phyloP scores from a whole-genome alignment of 2,888 invertebrate genomes.

The Ormyrus rosae region DNA sequence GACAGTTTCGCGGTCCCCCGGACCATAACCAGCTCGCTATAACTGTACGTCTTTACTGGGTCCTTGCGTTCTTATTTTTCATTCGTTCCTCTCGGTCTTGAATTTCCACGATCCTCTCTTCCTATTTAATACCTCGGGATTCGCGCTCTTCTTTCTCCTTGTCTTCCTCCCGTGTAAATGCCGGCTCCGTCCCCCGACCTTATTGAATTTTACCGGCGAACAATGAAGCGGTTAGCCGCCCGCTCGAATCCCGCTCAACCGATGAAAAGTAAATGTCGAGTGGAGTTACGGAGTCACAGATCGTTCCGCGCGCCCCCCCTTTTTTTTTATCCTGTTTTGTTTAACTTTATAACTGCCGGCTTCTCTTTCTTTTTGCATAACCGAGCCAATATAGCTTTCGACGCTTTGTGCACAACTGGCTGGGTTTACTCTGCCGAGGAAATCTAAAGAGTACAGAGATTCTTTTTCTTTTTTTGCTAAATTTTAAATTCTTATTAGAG shows the following conservation, averaged over 20 bases:
- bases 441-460: no score
- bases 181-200: conserved; percentile 18
- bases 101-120: not conserved
- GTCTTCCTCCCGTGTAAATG: conserved; percentile 17
- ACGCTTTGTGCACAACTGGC: not conserved
- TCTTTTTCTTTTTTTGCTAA: no score
- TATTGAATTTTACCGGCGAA: conserved; percentile 47
- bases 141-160: not conserved
- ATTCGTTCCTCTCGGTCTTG: conserved; percentile 11
- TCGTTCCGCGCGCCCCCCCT: not conserved
- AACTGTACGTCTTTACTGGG: conserved; percentile 19
- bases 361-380: not conserved
- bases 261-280: conserved; percentile 3
- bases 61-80: conserved; percentile 28
- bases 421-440: not conserved
- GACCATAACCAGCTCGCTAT: conserved; percentile 10
- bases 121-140: conserved; percentile 33
- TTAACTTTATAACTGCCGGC: conserved; percentile 15
- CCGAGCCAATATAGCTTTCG: no score
- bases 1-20: conserved; percentile 57
- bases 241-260: conserved; percentile 14
- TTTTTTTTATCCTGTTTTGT: not conserved
- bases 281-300: not conserved
- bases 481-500: not conserved
- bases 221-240: conserved; percentile 43